Conservation (phyloP, 2,797 vertebrate species). For the Notolabrus celidotus region DNA sequence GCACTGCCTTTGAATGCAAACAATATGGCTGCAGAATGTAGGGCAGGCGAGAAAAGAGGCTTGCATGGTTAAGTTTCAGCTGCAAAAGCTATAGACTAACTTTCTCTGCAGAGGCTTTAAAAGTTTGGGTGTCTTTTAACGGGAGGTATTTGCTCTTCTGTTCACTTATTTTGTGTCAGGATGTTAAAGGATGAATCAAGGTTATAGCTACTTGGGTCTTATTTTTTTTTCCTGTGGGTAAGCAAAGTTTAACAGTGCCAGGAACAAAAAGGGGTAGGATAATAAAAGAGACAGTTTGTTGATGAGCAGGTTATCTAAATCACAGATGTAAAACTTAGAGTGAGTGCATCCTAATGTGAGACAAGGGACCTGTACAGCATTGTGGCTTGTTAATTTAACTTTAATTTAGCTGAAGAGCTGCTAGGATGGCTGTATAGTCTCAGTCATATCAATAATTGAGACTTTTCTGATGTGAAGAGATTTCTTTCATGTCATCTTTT, state of each 20-base stretch:
- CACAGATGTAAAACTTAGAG: background rate
- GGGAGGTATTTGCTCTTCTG: conserved; percentile 32
- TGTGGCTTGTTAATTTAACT: background rate
- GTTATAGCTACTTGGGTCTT: conserved; percentile 34
- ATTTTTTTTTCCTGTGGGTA: background rate
- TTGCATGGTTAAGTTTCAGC: conserved; percentile 47
- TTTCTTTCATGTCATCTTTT: no score
- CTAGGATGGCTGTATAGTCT: background rate
- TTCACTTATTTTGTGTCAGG: conserved; percentile 27
- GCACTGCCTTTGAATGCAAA: conserved; percentile 79
- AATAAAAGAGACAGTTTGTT: background rate
- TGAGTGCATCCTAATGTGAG: background rate
- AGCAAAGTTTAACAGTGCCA: background rate
- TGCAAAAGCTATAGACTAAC: conserved; percentile 41
- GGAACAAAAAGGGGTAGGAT: background rate
- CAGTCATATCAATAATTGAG: background rate
- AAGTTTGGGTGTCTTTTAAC: conserved; percentile 31
- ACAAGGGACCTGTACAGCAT: background rate
- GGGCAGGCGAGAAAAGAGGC: conserved; percentile 68
- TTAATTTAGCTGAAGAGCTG: background rate
- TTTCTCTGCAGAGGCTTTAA: conserved; percentile 60
- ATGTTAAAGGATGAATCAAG: conserved; percentile 30
- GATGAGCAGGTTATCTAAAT: conserved; percentile 2
- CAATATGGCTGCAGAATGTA: conserved; percentile 78
- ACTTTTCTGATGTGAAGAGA: no score